These are phyloP conservation scores for Brienomyrus longianalis DNA, from an alignment of 2,113 vertebrate species.

Conservation along the genomic window DNA sequence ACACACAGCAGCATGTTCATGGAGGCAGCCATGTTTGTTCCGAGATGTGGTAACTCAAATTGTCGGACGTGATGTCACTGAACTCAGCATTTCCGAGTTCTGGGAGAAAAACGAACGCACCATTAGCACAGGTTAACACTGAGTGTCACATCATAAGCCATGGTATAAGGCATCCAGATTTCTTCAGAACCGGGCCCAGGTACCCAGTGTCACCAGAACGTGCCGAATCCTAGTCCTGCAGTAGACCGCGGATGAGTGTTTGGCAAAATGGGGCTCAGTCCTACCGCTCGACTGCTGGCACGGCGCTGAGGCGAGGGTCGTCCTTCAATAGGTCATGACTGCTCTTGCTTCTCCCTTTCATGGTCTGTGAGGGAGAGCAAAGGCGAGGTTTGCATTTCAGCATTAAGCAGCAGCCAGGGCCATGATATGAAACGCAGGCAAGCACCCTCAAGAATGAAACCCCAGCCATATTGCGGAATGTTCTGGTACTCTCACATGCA, in stretches of 20 bases:
- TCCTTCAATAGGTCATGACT: constrained; percentile 94
- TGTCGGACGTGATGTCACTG: no score
- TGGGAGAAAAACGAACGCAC: no score
- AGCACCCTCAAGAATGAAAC: not conserved
- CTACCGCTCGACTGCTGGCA: constrained; percentile 86
- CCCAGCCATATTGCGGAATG: not conserved
- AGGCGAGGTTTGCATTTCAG: not conserved
- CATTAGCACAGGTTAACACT: not conserved
- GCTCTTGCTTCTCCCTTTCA: constrained; percentile 97
- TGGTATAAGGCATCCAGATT: not conserved
- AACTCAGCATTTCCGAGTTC: no score
- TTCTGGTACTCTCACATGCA: not conserved
- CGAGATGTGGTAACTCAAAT: no score
- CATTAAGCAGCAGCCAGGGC: not conserved
- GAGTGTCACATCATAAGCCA: not conserved
- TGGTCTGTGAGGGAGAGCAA: constrained; percentile 60
- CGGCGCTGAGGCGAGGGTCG: constrained; percentile 84
- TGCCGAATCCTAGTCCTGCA: not conserved
- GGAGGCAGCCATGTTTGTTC: no score
- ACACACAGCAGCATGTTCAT: no score
- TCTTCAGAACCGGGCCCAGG: not conserved
- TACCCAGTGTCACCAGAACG: not conserved
- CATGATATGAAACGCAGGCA: not conserved
- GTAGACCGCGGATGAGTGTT: not conserved
- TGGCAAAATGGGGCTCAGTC: constrained; percentile 26